These are phyloP conservation scores for Crax fasciolata DNA, from an alignment of 2,797 vertebrate genomes.

Conservation along the genomic window DNA sequence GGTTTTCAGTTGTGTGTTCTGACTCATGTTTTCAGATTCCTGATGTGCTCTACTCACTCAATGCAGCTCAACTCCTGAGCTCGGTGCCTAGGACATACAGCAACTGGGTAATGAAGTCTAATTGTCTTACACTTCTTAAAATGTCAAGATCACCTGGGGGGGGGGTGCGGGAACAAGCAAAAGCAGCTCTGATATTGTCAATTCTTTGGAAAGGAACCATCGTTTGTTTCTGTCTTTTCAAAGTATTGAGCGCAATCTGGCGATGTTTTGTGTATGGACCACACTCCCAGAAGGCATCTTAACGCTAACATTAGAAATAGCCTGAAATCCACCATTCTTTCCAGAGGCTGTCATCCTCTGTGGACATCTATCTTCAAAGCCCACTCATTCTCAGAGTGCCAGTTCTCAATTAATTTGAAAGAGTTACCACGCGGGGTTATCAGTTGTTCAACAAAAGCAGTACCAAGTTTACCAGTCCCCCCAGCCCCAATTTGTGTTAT, in stretches of 20 bases:
- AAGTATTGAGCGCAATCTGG: accelerated
- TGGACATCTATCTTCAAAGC: background rate
- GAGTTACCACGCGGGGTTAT: background rate
- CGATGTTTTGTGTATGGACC: accelerated
- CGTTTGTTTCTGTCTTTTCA: background rate
- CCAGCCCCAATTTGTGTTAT: background rate
- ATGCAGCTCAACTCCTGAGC: too few species aligned
- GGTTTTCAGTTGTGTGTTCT: background rate
- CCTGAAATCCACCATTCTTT: background rate
- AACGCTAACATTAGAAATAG: background rate
- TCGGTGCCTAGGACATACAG: accelerated
- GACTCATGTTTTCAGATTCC: background rate
- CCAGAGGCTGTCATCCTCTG: background rate
- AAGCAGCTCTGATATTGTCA: background rate
- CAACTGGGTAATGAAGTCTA: too few species aligned
- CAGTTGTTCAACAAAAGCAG: background rate
- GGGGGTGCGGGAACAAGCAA: background rate
- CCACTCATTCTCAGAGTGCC: background rate
- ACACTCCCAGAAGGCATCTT: background rate
- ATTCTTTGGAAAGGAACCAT: background rate
- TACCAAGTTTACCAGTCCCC: background rate
- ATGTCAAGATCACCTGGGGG: background rate
- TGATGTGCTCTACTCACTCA: accelerated
- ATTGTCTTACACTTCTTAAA: background rate
- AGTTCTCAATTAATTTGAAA: background rate